phyloP scores from a whole-genome alignment of 2,888 invertebrate genomes.

The Caenorhabditis afra region DNA sequence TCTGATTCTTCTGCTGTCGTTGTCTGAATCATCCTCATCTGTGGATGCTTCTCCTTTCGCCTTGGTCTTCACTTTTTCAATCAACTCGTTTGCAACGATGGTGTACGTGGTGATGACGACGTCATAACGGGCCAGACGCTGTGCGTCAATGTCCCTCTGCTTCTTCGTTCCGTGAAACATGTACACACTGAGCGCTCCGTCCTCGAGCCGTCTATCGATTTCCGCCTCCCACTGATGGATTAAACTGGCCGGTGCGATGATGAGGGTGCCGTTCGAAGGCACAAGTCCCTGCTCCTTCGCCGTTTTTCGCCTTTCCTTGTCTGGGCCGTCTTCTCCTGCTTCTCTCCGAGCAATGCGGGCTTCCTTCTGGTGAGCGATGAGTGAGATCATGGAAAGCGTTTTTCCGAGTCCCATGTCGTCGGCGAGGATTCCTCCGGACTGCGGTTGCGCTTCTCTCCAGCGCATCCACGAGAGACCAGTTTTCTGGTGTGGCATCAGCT shows the following conservation, averaged over 20 bases:
- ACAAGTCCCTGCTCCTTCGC: slow-evolving; percentile 66
- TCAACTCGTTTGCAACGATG: slow-evolving; percentile 83
- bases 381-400: slow-evolving; percentile 82
- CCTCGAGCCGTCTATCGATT: slow-evolving; percentile 84
- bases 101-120: slow-evolving; percentile 93
- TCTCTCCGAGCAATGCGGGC: slow-evolving; percentile 56
- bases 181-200: slow-evolving; percentile 85
- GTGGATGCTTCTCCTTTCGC: slow-evolving; percentile 18
- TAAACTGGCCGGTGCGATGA: slow-evolving; percentile 93
- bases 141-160: slow-evolving; percentile 71
- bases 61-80: slow-evolving; percentile 59
- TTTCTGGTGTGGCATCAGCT: slow-evolving; percentile 78
- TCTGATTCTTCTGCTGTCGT: slow-evolving; percentile 26
- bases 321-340: slow-evolving; percentile 49
- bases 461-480: slow-evolving; percentile 90
- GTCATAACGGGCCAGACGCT: slow-evolving; percentile 83
- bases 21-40: slow-evolving; percentile 32
- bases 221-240: slow-evolving; percentile 90
- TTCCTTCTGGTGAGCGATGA: slow-evolving; percentile 81
- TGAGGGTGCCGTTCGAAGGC: slow-evolving; percentile 83
- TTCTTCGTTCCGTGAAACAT: slow-evolving; percentile 89
- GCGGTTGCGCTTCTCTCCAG: slow-evolving; percentile 90
- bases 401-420: slow-evolving; percentile 84
- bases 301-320: slow-evolving; percentile 55
- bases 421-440: slow-evolving; percentile 90